Evolutionary conservation across 1,140 invertebrate species (phyloP).

Genomic region (Eurosta solidaginis): DNA sequence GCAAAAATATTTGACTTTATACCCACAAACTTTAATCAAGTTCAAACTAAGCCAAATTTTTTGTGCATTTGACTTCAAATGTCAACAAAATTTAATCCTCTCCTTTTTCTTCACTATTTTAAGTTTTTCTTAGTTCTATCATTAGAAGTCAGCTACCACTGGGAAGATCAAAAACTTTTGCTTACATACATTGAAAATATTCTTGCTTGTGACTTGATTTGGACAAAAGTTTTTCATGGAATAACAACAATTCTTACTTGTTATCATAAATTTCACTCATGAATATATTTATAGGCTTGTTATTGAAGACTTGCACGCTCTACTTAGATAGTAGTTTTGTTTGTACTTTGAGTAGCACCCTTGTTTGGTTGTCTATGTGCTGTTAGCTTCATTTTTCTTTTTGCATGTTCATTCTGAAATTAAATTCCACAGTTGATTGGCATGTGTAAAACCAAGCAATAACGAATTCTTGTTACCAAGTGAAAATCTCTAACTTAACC

Average conservation of each 20-base stretch:
- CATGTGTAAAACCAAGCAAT: not conserved
- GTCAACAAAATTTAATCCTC: not conserved
- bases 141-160: not conserved
- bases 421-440: not conserved
- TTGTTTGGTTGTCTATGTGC: no score
- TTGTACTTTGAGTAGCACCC: no score
- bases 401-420: not conserved
- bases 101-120: no score
- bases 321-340: not conserved
- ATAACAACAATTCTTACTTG: not conserved
- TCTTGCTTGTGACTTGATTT: not conserved
- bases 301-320: not conserved
- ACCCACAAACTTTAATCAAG: no score
- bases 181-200: not conserved
- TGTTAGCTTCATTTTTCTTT: not conserved
- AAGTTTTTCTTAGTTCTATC: not conserved
- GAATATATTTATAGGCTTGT: not conserved
- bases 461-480: not conserved
- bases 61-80: no score
- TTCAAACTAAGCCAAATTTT: no score
- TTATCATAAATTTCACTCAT: not conserved
- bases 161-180: not conserved
- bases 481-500: not conserved
- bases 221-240: not conserved
- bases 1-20: no score